Evolutionary conservation across 2,888 invertebrate species (phyloP).

Genomic region (Himalopsyche tibetana): DNA sequence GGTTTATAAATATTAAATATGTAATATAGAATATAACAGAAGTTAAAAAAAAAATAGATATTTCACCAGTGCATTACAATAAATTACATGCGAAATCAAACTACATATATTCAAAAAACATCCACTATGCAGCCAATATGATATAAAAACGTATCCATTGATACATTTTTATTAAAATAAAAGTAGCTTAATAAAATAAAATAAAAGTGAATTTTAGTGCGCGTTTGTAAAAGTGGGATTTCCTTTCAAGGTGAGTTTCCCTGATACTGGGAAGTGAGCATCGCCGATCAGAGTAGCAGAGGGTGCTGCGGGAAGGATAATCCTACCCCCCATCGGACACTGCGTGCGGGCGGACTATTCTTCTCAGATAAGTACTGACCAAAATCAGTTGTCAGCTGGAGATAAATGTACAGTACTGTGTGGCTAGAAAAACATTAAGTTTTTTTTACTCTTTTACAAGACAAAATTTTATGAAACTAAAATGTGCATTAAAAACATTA

Average conservation of each 20-base stretch:
- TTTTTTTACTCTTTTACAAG: too few species aligned
- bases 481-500: too few species aligned
- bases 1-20: too few species aligned
- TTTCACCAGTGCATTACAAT: too few species aligned
- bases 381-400: constrained; percentile 66
- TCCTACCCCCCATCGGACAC: constrained; percentile 49
- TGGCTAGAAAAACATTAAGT: constrained; percentile 32
- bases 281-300: constrained; percentile 57
- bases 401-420: constrained; percentile 62
- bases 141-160: too few species aligned
- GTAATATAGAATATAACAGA: too few species aligned
- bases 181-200: not conserved
- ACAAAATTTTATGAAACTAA: too few species aligned
- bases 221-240: constrained; percentile 39
- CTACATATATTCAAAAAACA: too few species aligned
- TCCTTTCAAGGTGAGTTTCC: constrained; percentile 53
- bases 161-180: too few species aligned
- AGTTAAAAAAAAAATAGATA: too few species aligned
- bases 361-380: constrained; percentile 66
- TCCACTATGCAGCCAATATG: too few species aligned
- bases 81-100: too few species aligned
- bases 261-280: constrained; percentile 41
- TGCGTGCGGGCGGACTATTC: constrained; percentile 65
- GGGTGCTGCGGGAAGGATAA: constrained; percentile 59
- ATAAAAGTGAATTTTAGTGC: not conserved